phyloP scores from a whole-genome alignment of 2,797 vertebrate species.

The Xyrichtys novacula region DNA sequence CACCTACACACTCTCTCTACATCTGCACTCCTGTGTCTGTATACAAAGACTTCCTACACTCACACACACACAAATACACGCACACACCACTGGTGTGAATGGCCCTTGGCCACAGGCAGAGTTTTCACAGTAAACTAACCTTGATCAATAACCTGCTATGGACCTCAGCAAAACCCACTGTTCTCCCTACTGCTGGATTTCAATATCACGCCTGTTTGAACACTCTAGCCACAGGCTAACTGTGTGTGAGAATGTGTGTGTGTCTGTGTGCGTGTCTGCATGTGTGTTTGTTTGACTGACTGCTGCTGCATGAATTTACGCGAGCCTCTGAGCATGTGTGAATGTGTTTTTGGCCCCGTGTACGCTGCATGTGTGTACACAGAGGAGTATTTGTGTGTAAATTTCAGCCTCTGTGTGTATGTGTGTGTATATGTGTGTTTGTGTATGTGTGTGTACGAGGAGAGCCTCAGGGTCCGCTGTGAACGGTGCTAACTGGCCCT shows the following conservation, averaged over 20 bases:
- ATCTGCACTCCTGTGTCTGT: constrained; percentile 24
- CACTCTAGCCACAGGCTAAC: constrained; percentile 82
- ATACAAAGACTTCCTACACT: constrained; percentile 19
- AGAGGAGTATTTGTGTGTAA: constrained; percentile 52
- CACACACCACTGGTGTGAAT: constrained; percentile 63
- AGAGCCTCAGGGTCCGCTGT: constrained; percentile 71
- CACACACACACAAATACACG: constrained; percentile 33
- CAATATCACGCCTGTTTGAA: constrained; percentile 87
- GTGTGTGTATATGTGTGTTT: constrained; percentile 48
- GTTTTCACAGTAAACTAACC: constrained; percentile 85
- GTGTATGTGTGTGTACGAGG: constrained; percentile 30
- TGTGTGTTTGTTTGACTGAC: constrained; percentile 41
- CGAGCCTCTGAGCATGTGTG: constrained; percentile 60
- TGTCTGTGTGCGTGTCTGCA: constrained; percentile 6
- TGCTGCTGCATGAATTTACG: constrained; percentile 70
- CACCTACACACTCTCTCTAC: constrained; percentile 23
- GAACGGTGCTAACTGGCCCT: constrained; percentile 82
- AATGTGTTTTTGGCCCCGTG: constrained; percentile 62
- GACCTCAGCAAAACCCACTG: constrained; percentile 82
- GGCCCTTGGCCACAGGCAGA: constrained; percentile 79
- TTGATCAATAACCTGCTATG: constrained; percentile 88
- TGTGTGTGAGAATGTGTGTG: constrained; percentile 50
- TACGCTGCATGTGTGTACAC: constrained; percentile 40
- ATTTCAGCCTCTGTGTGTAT: constrained; percentile 42
- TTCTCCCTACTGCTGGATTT: constrained; percentile 83